These are phyloP conservation scores for Eupithecia exiguata DNA, from an alignment of 2,888 invertebrate genomes.

Conservation along the genomic window DNA sequence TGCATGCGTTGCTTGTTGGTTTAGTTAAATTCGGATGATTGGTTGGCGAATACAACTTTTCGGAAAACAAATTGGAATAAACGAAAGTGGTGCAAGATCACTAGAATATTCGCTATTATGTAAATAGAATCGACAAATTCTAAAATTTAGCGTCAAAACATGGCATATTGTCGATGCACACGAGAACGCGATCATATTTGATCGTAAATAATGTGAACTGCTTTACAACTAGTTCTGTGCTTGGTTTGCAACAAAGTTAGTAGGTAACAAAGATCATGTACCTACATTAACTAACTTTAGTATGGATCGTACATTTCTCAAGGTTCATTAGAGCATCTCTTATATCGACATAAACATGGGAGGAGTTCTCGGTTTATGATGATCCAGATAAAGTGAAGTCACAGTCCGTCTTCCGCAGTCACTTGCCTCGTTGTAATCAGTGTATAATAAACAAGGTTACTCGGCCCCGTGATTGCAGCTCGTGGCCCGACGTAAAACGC, in stretches of 20 bases:
- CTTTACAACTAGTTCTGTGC: neutral
- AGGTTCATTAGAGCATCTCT: constrained; percentile 1
- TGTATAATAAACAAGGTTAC: constrained; percentile 21
- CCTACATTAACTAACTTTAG: neutral
- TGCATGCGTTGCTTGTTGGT: neutral
- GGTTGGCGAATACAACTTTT: neutral
- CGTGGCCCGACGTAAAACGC: constrained; percentile 41
- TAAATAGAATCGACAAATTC: neutral
- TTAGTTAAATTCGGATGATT: neutral
- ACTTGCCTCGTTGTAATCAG: constrained; percentile 19
- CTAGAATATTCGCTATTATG: neutral
- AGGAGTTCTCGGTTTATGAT: neutral
- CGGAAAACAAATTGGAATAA: neutral
- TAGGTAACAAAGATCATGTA: neutral
- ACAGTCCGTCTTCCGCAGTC: neutral
- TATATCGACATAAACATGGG: constrained; percentile 1
- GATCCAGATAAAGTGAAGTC: constrained; percentile 3
- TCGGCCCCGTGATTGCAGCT: constrained; percentile 16
- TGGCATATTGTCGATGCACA: neutral
- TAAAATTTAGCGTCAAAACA: neutral
- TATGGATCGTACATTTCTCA: neutral
- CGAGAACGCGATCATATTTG: neutral
- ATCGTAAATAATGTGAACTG: neutral
- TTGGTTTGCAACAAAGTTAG: neutral
- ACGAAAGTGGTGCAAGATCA: neutral